Evolutionary conservation across 64 coral and sea anemone genomes (phyloP).

Genomic region (Porites lutea): DNA sequence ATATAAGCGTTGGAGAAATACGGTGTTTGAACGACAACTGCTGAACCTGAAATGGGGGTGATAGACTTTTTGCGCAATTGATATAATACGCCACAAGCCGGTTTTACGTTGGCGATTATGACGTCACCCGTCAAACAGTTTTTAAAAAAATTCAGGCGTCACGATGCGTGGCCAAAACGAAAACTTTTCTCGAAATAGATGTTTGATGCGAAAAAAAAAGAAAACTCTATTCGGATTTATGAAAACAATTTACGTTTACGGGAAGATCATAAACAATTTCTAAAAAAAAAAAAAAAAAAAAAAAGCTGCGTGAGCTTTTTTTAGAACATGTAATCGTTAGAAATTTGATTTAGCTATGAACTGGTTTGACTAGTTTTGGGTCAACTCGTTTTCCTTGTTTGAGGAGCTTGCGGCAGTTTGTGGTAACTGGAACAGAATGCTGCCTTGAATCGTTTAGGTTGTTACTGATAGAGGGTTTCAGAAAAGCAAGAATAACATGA

Average conservation of each 20-base stretch:
- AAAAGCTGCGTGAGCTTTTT: too few species aligned
- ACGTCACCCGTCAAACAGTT: constrained; percentile 23
- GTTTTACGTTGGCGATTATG: constrained; percentile 36
- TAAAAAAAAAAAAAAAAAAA: too few species aligned
- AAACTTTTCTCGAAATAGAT: neutral
- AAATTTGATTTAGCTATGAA: neutral
- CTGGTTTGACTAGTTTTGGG: constrained; percentile 31
- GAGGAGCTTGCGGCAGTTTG: too few species aligned
- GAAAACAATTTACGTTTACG: too few species aligned
- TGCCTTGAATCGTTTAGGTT: too few species aligned
- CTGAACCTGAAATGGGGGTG: constrained; percentile 17
- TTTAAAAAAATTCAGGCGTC: neutral
- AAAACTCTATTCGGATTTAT: too few species aligned
- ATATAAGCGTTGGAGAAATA: neutral
- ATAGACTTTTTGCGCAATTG: constrained; percentile 26
- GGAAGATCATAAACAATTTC: too few species aligned
- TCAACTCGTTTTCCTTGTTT: constrained; percentile 5
- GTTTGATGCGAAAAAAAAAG: too few species aligned
- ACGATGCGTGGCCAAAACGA: neutral
- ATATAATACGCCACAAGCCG: constrained; percentile 55
- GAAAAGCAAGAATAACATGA: too few species aligned
- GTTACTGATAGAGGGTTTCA: too few species aligned
- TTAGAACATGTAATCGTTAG: too few species aligned
- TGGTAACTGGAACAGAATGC: too few species aligned
- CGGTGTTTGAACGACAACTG: neutral